Conservation (phyloP, 2,113 vertebrate species). For the Junco hyemalis region DNA sequence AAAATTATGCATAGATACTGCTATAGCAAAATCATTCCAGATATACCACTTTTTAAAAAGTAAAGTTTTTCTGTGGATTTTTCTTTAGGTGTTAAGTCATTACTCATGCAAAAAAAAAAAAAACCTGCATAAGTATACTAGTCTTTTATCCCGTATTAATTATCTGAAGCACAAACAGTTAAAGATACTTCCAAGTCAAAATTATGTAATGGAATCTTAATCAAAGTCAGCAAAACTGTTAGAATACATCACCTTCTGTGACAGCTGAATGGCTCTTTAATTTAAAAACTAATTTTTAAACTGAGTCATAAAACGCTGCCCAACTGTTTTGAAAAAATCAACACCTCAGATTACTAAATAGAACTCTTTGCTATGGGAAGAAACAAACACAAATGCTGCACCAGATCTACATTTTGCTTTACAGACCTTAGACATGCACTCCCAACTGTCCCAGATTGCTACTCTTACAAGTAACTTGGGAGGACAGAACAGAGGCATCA, state of each 20-base stretch:
- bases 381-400: conserved; percentile 46
- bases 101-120: conserved; percentile 22
- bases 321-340: conserved; percentile 32
- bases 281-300: conserved; percentile 55
- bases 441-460: conserved; percentile 40
- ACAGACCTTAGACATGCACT: conserved; percentile 57
- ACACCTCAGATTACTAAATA: conserved; percentile 60
- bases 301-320: conserved; percentile 57
- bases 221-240: conserved; percentile 64
- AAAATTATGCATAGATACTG: conserved; percentile 46
- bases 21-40: conserved; percentile 39
- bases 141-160: conserved; percentile 30
- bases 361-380: conserved; percentile 7
- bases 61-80: conserved; percentile 30
- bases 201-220: conserved; percentile 63
- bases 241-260: conserved; percentile 63
- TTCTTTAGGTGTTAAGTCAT: conserved; percentile 43
- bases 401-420: conserved; percentile 57
- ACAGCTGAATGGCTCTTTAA: conserved; percentile 57
- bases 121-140: conserved; percentile 12
- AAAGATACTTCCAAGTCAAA: conserved; percentile 48
- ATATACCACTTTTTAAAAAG: conserved; percentile 17
- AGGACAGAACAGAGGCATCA: conserved; percentile 61
- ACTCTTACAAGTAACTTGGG: conserved; percentile 59
- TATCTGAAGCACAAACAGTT: conserved; percentile 64